phyloP scores from a whole-genome alignment of 2,113 vertebrate genomes.

The Taurulus bubalis region DNA sequence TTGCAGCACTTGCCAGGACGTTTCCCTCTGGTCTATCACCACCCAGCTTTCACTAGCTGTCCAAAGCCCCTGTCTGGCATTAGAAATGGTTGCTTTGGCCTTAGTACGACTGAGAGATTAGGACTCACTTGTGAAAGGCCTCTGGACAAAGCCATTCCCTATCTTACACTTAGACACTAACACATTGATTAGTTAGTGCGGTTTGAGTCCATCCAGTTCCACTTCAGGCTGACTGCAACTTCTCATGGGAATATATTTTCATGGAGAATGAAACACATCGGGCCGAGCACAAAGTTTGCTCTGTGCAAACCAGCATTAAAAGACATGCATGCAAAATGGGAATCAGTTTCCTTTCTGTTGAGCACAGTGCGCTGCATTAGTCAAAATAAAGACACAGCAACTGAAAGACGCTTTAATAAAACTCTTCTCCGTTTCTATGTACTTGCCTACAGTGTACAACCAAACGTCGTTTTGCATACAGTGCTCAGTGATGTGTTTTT shows the following conservation, averaged over 20 bases:
- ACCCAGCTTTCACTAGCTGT: constrained; percentile 43
- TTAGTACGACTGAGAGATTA: constrained; percentile 59
- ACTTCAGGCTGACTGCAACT: constrained; percentile 25
- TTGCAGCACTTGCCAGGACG: constrained; percentile 25
- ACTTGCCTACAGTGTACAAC: constrained; percentile 11
- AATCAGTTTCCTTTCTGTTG: not conserved
- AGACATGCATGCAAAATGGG: not conserved
- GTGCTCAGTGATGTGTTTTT: constrained; percentile 46
- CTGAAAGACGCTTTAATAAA: constrained; percentile 33
- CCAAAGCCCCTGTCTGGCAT: constrained; percentile 53
- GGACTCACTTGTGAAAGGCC: constrained; percentile 64
- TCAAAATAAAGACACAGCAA: constrained; percentile 37
- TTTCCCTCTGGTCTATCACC: constrained; percentile 37
- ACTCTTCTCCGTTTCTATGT: constrained; percentile 7
- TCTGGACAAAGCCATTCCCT: constrained; percentile 56
- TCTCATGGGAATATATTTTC: constrained; percentile 45
- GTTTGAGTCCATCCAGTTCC: constrained; percentile 26
- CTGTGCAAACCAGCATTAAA: constrained; percentile 20
- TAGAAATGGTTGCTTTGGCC: constrained; percentile 59
- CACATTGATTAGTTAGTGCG: constrained; percentile 54
- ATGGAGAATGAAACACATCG: constrained; percentile 6
- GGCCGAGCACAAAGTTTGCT: not conserved
- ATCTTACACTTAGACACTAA: constrained; percentile 58
- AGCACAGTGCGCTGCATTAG: not conserved
- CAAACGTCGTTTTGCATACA: constrained; percentile 50